Percentiles rank a stretch among this genome's conserved stretches.
These are phyloP conservation scores for Luperina nickerlii DNA, from an alignment of 2,888 invertebrate genomes.

Conservation along the genomic window DNA sequence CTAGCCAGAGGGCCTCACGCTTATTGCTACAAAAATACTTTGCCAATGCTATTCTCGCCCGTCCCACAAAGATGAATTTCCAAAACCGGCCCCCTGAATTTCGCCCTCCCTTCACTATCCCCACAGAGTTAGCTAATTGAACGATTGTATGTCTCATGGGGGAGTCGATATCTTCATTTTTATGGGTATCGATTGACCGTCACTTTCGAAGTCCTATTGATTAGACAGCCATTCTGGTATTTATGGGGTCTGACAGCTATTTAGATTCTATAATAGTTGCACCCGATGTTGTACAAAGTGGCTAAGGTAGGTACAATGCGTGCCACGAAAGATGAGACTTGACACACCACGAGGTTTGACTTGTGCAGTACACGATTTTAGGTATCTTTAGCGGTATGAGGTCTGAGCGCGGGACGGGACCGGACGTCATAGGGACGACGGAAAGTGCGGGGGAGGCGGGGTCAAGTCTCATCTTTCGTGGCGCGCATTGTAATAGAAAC, in stretches of 20 bases:
- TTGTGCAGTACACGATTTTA: no score
- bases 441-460: no score
- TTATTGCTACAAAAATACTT: background rate
- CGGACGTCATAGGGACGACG: no score
- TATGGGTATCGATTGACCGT: slow-evolving; percentile 70
- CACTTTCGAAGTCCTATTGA: slow-evolving; percentile 67
- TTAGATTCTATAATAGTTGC: background rate
- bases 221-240: slow-evolving; percentile 64
- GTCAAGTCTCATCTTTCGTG: no score
- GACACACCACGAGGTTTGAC: no score
- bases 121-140: slow-evolving; percentile 62
- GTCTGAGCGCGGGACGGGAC: no score
- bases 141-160: slow-evolving; percentile 60
- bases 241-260: background rate
- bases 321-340: no score
- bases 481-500: no score
- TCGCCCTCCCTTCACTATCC: slow-evolving; percentile 33
- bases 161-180: slow-evolving; percentile 71
- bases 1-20: no score
- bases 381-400: no score
- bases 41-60: no score
- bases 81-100: slow-evolving; percentile 26
- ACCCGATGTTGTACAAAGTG: background rate
- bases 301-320: no score
- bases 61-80: slow-evolving; percentile 30